A percentile compares a stretch with the other conserved stretches of the same genome.
Conservation (phyloP, 35 echinoderm and acorn worm species). For the Nesometra sesokonis region DNA sequence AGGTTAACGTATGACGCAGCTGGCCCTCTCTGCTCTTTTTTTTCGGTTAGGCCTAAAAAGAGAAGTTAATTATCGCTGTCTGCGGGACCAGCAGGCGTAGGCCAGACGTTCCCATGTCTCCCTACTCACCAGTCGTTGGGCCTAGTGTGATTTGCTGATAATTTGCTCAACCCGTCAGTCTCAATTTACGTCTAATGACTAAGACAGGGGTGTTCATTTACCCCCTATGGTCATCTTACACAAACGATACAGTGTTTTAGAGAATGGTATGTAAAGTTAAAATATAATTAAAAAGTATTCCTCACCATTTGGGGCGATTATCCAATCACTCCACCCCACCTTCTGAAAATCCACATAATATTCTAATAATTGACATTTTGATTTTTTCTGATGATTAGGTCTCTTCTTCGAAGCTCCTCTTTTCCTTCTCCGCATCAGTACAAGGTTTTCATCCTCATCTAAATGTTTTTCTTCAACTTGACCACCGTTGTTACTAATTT, state of each 20-base stretch:
- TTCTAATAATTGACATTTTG: slow-evolving; percentile 29
- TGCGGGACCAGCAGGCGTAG: background rate
- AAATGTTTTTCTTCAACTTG: background rate
- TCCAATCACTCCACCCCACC: slow-evolving; percentile 38
- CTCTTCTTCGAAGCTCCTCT: background rate
- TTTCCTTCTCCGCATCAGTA: background rate
- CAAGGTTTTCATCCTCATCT: slow-evolving; percentile 1
- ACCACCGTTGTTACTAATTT: background rate
- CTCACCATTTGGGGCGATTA: slow-evolving; percentile 50
- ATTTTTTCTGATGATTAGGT: background rate
- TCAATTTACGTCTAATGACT: background rate
- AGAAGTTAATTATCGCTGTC: background rate
- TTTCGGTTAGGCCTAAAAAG: background rate
- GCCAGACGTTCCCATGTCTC: background rate
- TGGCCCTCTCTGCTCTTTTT: background rate
- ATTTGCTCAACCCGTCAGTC: background rate
- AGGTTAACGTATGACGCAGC: background rate
- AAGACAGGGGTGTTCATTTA: background rate
- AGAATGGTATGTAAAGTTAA: background rate
- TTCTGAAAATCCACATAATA: slow-evolving; percentile 35
- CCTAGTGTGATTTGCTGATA: background rate
- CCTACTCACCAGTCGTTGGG: background rate
- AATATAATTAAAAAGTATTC: background rate
- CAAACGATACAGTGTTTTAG: background rate
- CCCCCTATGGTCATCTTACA: background rate